Percentiles rank a stretch among this genome's conserved stretches.
phyloP scores from a whole-genome alignment of 2,888 invertebrate species.

The Plusia festucae region DNA sequence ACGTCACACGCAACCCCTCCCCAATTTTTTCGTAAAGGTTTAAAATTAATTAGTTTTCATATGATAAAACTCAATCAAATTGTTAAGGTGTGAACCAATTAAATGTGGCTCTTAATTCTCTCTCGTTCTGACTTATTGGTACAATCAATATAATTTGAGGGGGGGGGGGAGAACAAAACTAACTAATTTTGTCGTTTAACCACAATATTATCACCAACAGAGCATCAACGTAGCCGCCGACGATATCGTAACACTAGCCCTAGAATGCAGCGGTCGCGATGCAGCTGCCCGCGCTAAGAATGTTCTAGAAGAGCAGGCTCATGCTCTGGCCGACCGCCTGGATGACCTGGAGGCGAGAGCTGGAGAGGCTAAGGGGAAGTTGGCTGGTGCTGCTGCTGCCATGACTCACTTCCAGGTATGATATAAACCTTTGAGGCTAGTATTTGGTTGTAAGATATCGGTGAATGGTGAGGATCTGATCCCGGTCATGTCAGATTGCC shows the following conservation, averaged over 20 bases:
- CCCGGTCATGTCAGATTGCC: too few relatives aligned
- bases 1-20: too few relatives aligned
- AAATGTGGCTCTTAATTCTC: too few relatives aligned
- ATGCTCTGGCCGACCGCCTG: slow-evolving; percentile 93
- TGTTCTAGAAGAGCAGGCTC: slow-evolving; percentile 93
- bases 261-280: slow-evolving; percentile 92
- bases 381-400: slow-evolving; percentile 96
- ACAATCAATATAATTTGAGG: too few relatives aligned
- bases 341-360: slow-evolving; percentile 93
- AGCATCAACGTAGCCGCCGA: slow-evolving; percentile 91
- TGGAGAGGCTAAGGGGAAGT: slow-evolving; percentile 93
- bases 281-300: slow-evolving; percentile 94
- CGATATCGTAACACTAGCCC: slow-evolving; percentile 89
- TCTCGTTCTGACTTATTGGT: too few relatives aligned
- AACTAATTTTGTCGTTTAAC: background rate
- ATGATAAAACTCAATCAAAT: too few relatives aligned
- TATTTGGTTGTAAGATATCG: too few relatives aligned
- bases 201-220: slow-evolving; percentile 60
- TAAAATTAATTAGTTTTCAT: too few relatives aligned
- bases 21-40: too few relatives aligned
- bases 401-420: slow-evolving; percentile 94
- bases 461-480: too few relatives aligned
- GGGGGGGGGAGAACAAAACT: too few relatives aligned
- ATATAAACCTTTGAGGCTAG: background rate
- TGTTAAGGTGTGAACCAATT: too few relatives aligned